Evolutionary conservation across 2,797 vertebrate genomes (phyloP).

Genomic region (Steatocranus sp.): DNA sequence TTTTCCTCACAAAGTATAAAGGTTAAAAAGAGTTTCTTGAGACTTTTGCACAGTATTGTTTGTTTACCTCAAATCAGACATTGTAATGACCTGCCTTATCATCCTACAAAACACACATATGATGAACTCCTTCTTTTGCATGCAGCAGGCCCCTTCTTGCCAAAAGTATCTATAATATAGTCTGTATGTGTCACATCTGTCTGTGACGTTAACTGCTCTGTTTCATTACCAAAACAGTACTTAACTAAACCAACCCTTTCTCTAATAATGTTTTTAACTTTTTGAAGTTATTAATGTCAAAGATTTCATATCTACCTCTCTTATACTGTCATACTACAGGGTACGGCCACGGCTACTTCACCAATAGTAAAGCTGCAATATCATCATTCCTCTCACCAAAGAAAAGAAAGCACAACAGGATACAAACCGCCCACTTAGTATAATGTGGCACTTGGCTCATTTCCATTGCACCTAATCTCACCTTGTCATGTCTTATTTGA

Average conservation of each 20-base stretch:
- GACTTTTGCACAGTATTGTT: not conserved
- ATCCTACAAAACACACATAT: not conserved
- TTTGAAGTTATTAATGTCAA: not conserved
- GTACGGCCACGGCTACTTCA: not conserved
- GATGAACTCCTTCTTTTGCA: not conserved
- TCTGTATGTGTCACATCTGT: not conserved
- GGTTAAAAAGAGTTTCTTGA: not conserved
- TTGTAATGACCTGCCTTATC: not conserved
- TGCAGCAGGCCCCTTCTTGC: not conserved
- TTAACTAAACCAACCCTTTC: not conserved
- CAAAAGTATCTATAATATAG: not conserved
- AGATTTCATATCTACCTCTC: not conserved
- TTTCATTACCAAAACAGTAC: not conserved
- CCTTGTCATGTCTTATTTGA: conserved; percentile 12
- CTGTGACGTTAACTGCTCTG: not conserved
- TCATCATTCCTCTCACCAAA: not conserved
- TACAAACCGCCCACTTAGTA: conserved; percentile 39
- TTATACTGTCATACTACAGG: not conserved
- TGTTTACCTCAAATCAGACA: not conserved
- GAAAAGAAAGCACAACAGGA: not conserved
- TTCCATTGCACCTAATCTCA: conserved; percentile 42
- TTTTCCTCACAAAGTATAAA: not conserved
- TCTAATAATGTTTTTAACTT: not conserved
- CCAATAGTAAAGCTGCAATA: not conserved
- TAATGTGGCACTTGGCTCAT: conserved; percentile 46